These are phyloP conservation scores for Habroteleia sp. DNA, from an alignment of 2,888 invertebrate genomes.

Conservation along the genomic window DNA sequence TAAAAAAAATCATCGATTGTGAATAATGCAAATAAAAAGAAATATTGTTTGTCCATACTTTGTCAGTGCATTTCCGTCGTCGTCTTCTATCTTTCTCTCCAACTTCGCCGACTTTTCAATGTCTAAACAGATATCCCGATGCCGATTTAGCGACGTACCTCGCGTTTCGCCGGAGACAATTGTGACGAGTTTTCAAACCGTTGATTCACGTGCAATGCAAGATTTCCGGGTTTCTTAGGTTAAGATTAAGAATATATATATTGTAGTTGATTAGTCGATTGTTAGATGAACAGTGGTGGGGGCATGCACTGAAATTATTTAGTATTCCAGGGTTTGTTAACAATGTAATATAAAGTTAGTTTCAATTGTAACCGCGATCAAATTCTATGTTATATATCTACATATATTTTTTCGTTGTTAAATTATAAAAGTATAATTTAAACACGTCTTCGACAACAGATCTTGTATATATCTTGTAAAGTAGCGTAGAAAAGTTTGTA, in stretches of 20 bases:
- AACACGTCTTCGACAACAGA: constrained; percentile 7
- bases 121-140: constrained; percentile 24
- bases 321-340: constrained; percentile 11
- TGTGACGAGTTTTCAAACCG: constrained; percentile 50
- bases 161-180: constrained; percentile 35
- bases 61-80: constrained; percentile 21
- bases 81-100: constrained; percentile 13
- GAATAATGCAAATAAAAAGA: background rate
- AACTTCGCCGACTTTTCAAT: constrained; percentile 23
- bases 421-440: constrained; percentile 5
- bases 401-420: background rate
- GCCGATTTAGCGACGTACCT: constrained; percentile 33
- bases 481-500: constrained; percentile 42
- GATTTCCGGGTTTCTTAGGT: constrained; percentile 33
- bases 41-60: constrained; percentile 18
- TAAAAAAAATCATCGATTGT: background rate
- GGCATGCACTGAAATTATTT: constrained; percentile 12
- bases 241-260: constrained; percentile 28
- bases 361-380: too few species aligned
- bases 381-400: too few species aligned
- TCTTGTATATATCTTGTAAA: constrained; percentile 40
- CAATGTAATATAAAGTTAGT: background rate
- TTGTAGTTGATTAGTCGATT: constrained; percentile 20
- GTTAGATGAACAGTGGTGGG: constrained; percentile 11
- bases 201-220: constrained; percentile 29